Evolutionary conservation across 1,140 invertebrate species (phyloP).

Genomic region (Trachymyrmex septentrionalis): DNA sequence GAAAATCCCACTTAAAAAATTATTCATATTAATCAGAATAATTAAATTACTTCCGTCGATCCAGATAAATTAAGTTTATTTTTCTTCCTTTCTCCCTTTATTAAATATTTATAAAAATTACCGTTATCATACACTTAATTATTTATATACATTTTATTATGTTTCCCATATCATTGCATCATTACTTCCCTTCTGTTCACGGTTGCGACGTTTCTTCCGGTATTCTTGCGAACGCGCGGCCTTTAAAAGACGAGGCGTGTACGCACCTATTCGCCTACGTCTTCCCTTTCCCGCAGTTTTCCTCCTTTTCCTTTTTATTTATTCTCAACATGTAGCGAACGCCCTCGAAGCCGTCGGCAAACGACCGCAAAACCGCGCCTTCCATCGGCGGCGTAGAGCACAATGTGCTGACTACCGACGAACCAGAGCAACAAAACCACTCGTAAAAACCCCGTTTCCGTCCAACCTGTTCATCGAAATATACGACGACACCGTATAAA

Average conservation of each 20-base stretch:
- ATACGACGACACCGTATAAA: conserved; percentile 15
- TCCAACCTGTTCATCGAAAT: not conserved
- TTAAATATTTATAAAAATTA: conserved; percentile 41
- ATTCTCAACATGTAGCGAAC: conserved; percentile 20
- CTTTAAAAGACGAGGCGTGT: conserved; percentile 6
- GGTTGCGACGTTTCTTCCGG: conserved; percentile 9
- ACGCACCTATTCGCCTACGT: conserved; percentile 40
- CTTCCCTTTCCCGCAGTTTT: conserved; percentile 21
- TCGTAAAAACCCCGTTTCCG: conserved; percentile 25
- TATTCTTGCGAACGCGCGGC: not conserved
- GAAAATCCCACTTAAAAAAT: no score
- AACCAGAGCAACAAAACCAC: not conserved
- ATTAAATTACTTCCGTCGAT: conserved; percentile 18
- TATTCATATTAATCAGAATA: not conserved
- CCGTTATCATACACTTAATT: conserved; percentile 17
- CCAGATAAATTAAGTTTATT: not conserved
- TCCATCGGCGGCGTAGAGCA: not conserved
- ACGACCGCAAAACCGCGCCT: conserved; percentile 48
- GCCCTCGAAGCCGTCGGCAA: conserved; percentile 30
- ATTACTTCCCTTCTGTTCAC: not conserved
- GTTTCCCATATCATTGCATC: conserved; percentile 17
- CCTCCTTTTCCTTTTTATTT: conserved; percentile 47
- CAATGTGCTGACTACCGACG: conserved; percentile 26
- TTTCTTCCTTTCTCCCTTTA: not conserved
- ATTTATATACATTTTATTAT: not conserved